Conservation (phyloP, 2,113 vertebrate species). For the Ptilonorhynchus violaceus region DNA sequence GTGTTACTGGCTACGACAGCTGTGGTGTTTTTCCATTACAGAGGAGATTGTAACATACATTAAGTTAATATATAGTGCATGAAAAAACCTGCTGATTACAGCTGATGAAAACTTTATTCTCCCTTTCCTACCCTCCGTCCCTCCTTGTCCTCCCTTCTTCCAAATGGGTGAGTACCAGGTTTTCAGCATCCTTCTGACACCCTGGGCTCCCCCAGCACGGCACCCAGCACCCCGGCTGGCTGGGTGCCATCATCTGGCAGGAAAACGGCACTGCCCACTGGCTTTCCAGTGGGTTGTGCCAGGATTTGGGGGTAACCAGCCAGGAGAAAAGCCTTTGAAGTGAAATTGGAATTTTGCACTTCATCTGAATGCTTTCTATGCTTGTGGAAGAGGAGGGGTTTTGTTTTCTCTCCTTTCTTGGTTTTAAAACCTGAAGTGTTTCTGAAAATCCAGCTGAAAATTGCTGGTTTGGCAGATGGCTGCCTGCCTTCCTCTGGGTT, state of each 20-base stretch:
- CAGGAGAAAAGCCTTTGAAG: slow-evolving; percentile 54
- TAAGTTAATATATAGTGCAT: neutral
- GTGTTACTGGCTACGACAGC: neutral
- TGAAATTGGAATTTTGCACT: slow-evolving; percentile 52
- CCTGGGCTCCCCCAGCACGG: rapidly evolving
- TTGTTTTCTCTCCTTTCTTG: neutral
- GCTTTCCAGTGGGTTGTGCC: slow-evolving; percentile 10
- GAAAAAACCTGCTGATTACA: neutral
- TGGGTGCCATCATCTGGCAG: neutral
- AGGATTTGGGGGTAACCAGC: neutral
- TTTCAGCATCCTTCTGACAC: neutral
- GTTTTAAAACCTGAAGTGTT: slow-evolving; percentile 22
- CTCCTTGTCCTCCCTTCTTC: neutral
- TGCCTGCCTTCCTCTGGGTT: neutral
- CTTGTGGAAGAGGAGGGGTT: neutral
- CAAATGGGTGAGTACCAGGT: neutral
- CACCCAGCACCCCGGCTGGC: rapidly evolving
- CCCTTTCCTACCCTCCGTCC: neutral
- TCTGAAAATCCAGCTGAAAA: slow-evolving; percentile 21
- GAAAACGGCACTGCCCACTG: rapidly evolving
- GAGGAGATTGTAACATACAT: neutral
- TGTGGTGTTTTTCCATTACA: neutral
- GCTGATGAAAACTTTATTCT: neutral
- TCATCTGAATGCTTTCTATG: slow-evolving; percentile 38
- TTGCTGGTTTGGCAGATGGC: neutral